These are phyloP conservation scores for Morpho helenor DNA, from an alignment of 2,888 invertebrate species.

Conservation along the genomic window DNA sequence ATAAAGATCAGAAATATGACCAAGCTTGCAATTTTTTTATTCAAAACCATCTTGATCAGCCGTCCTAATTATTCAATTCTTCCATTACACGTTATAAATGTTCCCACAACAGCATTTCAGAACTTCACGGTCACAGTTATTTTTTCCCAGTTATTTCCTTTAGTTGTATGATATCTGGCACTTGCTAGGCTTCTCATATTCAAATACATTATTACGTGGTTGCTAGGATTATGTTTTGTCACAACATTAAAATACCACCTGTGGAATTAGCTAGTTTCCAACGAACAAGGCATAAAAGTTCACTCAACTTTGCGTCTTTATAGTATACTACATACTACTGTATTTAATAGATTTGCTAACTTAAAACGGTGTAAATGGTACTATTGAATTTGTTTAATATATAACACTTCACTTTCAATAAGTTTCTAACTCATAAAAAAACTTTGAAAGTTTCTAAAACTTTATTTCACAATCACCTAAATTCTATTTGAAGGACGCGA, in stretches of 20 bases:
- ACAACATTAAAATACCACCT: conserved; percentile 69
- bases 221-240: conserved; percentile 65
- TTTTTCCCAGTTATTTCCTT: conserved; percentile 9
- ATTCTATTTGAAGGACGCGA: conserved; percentile 48
- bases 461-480: conserved; percentile 54
- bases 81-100: conserved; percentile 57
- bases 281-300: conserved; percentile 55
- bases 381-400: neutral
- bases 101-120: conserved; percentile 26
- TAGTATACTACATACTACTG: conserved; percentile 22
- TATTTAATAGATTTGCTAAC: conserved; percentile 6
- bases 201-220: conserved; percentile 44
- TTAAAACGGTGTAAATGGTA: conserved; percentile 4
- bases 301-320: conserved; percentile 63
- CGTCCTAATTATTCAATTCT: conserved; percentile 72
- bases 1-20: conserved; percentile 41
- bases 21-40: conserved; percentile 43
- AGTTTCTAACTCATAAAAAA: conserved; percentile 18
- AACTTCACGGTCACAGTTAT: conserved; percentile 22
- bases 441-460: conserved; percentile 59
- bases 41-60: conserved; percentile 60
- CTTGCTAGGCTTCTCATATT: conserved; percentile 19
- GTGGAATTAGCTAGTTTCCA: conserved; percentile 58
- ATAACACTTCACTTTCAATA: conserved; percentile 2
- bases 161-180: conserved; percentile 13